These are phyloP conservation scores for Sarcophaga peregrina DNA, from an alignment of 1,140 invertebrate species.

Conservation along the genomic window DNA sequence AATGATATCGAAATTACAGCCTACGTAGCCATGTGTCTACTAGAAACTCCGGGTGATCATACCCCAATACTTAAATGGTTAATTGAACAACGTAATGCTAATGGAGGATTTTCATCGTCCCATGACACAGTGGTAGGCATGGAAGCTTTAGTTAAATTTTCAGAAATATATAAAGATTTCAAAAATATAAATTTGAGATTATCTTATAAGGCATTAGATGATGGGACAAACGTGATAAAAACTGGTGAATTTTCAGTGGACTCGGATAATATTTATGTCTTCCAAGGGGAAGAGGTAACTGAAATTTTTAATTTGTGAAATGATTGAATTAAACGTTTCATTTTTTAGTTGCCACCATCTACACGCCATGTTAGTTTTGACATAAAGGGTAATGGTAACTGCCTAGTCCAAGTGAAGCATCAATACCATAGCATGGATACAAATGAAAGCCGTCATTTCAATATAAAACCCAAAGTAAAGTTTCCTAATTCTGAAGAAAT, in stretches of 20 bases:
- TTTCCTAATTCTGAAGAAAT: slow-evolving; percentile 65
- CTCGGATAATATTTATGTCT: background rate
- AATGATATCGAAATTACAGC: slow-evolving; percentile 27
- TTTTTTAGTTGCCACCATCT: slow-evolving; percentile 49
- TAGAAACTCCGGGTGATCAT: background rate
- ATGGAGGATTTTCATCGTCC: slow-evolving; percentile 25
- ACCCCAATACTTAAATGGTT: background rate
- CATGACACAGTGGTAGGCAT: slow-evolving; percentile 20
- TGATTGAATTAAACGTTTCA: background rate
- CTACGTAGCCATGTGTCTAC: background rate
- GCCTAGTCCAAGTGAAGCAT: slow-evolving; percentile 81
- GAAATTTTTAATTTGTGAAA: too few species aligned
- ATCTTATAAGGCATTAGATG: background rate
- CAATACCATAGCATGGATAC: slow-evolving; percentile 85
- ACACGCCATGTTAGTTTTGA: slow-evolving; percentile 70
- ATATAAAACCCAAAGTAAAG: too few species aligned
- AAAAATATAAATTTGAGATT: background rate
- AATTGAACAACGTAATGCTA: background rate
- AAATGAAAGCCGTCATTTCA: slow-evolving; percentile 78
- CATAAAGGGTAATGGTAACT: slow-evolving; percentile 79
- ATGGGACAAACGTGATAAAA: background rate
- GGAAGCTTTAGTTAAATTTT: background rate
- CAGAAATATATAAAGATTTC: background rate
- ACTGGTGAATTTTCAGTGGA: background rate
- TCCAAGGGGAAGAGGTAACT: slow-evolving; percentile 2